Evolutionary conservation across 2,113 vertebrate genomes (phyloP).

Genomic region (Hyaena hyaena): DNA sequence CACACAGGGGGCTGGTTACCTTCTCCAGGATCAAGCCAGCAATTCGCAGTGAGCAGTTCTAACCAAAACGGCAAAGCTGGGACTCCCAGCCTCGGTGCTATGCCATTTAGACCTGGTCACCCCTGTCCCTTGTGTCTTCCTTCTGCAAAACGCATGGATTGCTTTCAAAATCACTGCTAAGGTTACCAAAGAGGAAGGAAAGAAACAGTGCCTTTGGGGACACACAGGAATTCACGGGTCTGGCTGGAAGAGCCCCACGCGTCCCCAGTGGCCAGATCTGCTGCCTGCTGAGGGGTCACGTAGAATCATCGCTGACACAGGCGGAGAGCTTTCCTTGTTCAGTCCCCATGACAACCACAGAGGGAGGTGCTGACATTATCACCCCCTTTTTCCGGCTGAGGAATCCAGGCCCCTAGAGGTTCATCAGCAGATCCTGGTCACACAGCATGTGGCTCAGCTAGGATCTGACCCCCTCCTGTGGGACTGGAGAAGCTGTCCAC

Average conservation of each 20-base stretch:
- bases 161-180: neutral
- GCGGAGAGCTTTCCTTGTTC: fast-evolving
- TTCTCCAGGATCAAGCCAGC: neutral
- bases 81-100: fast-evolving
- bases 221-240: neutral
- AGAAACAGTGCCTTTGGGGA: neutral
- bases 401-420: neutral
- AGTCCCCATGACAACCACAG: neutral
- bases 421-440: neutral
- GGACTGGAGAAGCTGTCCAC: too few relatives aligned
- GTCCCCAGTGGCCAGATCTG: fast-evolving
- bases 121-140: fast-evolving
- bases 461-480: neutral
- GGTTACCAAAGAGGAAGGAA: neutral
- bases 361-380: neutral
- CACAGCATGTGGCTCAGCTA: neutral
- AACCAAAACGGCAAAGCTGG: neutral
- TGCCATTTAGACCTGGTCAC: neutral
- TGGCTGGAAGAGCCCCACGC: neutral
- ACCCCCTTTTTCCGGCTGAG: neutral
- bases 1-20: neutral
- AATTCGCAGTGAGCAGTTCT: neutral
- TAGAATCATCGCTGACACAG: fast-evolving
- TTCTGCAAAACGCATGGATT: neutral
- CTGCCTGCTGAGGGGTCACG: fast-evolving